A percentile compares a stretch with the other conserved stretches of the same genome.
Evolutionary conservation across 2,797 vertebrate species (phyloP).

Genomic region (Chromobotia macracanthus): DNA sequence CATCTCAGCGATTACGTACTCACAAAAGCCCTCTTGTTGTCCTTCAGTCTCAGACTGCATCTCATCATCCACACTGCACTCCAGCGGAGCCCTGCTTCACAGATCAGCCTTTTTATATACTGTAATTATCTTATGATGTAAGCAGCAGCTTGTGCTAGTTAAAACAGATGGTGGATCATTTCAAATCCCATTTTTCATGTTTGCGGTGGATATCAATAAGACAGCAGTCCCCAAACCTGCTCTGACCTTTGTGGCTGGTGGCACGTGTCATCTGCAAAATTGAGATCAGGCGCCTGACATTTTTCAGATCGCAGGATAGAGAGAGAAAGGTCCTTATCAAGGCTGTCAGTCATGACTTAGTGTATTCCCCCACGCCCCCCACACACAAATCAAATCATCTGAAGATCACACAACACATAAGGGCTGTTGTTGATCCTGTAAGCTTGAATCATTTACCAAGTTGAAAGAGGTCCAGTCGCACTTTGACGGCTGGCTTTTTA

Average conservation of each 20-base stretch:
- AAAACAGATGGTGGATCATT: constrained; percentile 58
- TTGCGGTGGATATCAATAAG: constrained; percentile 56
- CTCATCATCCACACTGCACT: neutral
- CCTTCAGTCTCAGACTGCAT: neutral
- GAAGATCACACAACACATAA: constrained; percentile 55
- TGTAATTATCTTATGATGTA: constrained; percentile 54
- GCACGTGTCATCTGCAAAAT: constrained; percentile 54
- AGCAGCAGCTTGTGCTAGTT: constrained; percentile 47
- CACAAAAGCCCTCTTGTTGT: neutral
- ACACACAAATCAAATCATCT: constrained; percentile 57
- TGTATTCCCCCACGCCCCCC: constrained; percentile 35
- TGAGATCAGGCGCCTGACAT: constrained; percentile 53
- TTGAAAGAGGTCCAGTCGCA: constrained; percentile 58
- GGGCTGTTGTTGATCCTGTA: constrained; percentile 61
- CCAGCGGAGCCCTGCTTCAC: constrained; percentile 21
- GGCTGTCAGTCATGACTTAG: constrained; percentile 58
- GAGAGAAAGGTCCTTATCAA: constrained; percentile 44
- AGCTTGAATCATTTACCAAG: constrained; percentile 63
- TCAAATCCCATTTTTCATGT: constrained; percentile 61
- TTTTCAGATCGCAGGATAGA: constrained; percentile 56
- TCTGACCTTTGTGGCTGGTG: constrained; percentile 60
- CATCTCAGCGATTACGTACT: neutral
- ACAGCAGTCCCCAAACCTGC: constrained; percentile 53
- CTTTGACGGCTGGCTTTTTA: constrained; percentile 33
- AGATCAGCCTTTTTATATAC: constrained; percentile 49